These are phyloP conservation scores for Drosophila ironensis DNA, from an alignment of 1,140 invertebrate genomes.

Conservation along the genomic window DNA sequence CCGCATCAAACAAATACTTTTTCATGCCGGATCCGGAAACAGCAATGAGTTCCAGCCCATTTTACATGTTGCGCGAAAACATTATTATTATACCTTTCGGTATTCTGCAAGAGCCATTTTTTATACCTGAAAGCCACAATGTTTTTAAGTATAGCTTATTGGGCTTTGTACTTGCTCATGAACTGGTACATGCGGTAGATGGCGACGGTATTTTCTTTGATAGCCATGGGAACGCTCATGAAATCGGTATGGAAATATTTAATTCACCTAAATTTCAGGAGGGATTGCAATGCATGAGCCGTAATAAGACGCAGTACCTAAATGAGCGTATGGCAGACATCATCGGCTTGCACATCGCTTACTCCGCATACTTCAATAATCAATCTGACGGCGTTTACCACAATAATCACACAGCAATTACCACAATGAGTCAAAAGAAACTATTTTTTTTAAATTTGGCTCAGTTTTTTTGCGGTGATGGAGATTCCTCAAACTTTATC, in stretches of 20 bases:
- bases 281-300: slow-evolving; percentile 36
- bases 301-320: slow-evolving; percentile 37
- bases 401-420: slow-evolving; percentile 7
- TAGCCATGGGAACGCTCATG: slow-evolving; percentile 27
- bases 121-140: slow-evolving; percentile 38
- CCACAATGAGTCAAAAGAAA: slow-evolving; percentile 18
- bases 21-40: slow-evolving; percentile 18
- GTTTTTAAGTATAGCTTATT: slow-evolving; percentile 62
- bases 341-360: slow-evolving; percentile 51
- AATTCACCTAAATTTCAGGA: neutral
- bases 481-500: neutral
- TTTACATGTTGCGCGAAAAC: slow-evolving; percentile 50
- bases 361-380: slow-evolving; percentile 38
- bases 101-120: slow-evolving; percentile 55
- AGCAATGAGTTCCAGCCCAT: slow-evolving; percentile 44
- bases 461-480: slow-evolving; percentile 62
- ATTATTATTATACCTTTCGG: slow-evolving; percentile 53
- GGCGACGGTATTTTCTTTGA: slow-evolving; percentile 25
- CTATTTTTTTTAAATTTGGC: slow-evolving; percentile 68
- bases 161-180: slow-evolving; percentile 66
- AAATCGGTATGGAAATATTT: neutral
- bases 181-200: slow-evolving; percentile 63
- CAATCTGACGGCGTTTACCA: neutral
- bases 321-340: slow-evolving; percentile 63
- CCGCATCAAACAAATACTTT: slow-evolving; percentile 10